These are phyloP conservation scores for Psilopsiagon aurifrons DNA, from an alignment of 2,113 vertebrate species.

Conservation along the genomic window DNA sequence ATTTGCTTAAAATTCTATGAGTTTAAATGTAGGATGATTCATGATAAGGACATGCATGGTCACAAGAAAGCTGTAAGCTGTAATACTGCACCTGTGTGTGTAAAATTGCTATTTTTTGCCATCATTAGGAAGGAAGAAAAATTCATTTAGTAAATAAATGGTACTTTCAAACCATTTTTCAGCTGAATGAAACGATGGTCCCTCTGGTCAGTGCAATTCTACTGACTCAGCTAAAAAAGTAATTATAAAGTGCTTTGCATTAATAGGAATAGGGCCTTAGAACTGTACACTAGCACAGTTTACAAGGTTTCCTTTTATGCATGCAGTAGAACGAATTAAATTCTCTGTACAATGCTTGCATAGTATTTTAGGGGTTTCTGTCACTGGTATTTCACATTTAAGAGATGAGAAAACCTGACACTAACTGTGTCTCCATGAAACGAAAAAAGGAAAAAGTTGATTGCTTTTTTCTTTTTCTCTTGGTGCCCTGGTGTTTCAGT, in stretches of 20 bases:
- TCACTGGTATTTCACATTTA: background rate
- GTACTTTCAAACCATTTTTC: background rate
- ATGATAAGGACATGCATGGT: background rate
- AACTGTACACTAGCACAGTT: background rate
- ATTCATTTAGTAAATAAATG: background rate
- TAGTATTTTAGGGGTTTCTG: background rate
- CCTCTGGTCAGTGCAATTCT: background rate
- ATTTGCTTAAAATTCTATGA: background rate
- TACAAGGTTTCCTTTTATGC: background rate
- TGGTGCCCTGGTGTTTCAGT: background rate
- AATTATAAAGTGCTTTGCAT: background rate
- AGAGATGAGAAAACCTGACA: background rate
- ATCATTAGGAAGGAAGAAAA: background rate
- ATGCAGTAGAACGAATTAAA: background rate
- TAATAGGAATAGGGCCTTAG: background rate
- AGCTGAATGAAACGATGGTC: background rate
- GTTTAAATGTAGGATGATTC: background rate
- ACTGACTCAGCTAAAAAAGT: background rate
- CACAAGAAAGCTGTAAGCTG: background rate
- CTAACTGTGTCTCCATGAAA: rapidly evolving
- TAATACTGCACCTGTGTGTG: rapidly evolving
- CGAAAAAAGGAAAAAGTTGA: background rate
- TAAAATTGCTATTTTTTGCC: background rate
- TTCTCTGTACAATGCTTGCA: background rate
- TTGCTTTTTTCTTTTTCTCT: background rate